A percentile compares a stretch with the other conserved stretches of the same genome.
Evolutionary conservation across 2,888 invertebrate species (phyloP).

Genomic region (Cecidostiba fungosa): DNA sequence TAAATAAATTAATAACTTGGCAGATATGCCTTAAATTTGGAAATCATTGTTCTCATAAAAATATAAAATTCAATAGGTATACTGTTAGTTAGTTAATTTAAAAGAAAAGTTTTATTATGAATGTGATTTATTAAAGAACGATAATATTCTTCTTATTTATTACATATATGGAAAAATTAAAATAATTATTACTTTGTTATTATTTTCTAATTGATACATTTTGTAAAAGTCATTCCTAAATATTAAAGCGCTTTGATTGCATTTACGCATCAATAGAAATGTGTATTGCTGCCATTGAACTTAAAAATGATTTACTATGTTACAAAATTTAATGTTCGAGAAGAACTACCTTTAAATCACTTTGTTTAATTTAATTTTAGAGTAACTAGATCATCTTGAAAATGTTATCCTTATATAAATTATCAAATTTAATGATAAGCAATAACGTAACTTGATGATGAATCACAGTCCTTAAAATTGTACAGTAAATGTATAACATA

Average conservation of each 20-base stretch:
- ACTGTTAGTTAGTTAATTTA: conserved; percentile 49
- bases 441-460: conserved; percentile 36
- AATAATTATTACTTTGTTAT: conserved; percentile 34
- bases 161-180: no score
- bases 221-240: conserved; percentile 56
- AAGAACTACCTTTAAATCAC: conserved; percentile 45
- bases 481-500: conserved; percentile 10
- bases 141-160: conserved; percentile 30
- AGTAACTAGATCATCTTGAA: conserved; percentile 14
- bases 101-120: conserved; percentile 24
- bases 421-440: not conserved
- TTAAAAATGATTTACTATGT: conserved; percentile 17
- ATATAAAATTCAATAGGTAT: conserved; percentile 24
- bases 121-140: conserved; percentile 52
- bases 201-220: conserved; percentile 49
- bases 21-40: conserved; percentile 15
- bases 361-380: conserved; percentile 34
- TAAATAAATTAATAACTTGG: not conserved
- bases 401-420: conserved; percentile 30
- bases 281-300: conserved; percentile 17
- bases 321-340: not conserved
- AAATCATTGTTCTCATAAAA: conserved; percentile 24
- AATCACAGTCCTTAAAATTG: conserved; percentile 21
- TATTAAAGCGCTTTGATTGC: conserved; percentile 45
- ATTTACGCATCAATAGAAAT: conserved; percentile 49